These are phyloP conservation scores for Rhingia rostrata DNA, from an alignment of 2,888 invertebrate genomes.

Conservation along the genomic window DNA sequence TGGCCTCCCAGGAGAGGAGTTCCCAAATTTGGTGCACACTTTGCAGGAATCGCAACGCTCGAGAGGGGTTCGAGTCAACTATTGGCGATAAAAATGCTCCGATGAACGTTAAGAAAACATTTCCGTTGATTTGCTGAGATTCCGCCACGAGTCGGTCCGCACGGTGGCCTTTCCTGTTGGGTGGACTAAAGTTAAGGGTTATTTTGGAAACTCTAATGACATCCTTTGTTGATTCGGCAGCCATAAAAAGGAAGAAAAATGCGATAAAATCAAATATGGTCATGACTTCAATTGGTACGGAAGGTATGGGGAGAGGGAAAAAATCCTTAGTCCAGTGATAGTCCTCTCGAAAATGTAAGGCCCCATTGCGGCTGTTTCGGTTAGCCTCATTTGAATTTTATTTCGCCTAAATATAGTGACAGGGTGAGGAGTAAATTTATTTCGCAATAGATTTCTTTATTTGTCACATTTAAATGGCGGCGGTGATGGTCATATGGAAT, in stretches of 20 bases:
- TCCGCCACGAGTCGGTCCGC: constrained; percentile 19
- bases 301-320: not conserved
- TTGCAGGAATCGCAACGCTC: constrained; percentile 5
- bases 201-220: constrained; percentile 62
- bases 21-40: constrained; percentile 27
- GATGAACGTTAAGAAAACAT: constrained; percentile 73
- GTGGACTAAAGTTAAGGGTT: constrained; percentile 57
- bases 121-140: constrained; percentile 69
- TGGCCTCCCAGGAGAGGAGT: constrained; percentile 38
- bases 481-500: constrained; percentile 14
- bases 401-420: constrained; percentile 14
- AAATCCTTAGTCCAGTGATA: constrained; percentile 6
- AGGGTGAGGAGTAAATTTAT: constrained; percentile 53
- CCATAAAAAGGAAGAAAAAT: constrained; percentile 47
- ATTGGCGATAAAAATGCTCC: constrained; percentile 67
- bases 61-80: constrained; percentile 48
- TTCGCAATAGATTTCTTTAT: constrained; percentile 61
- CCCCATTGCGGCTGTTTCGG: constrained; percentile 74
- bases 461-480: constrained; percentile 58
- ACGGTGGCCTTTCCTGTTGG: constrained; percentile 9
- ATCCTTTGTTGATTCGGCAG: constrained; percentile 55
- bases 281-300: constrained; percentile 63
- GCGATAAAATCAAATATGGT: constrained; percentile 72
- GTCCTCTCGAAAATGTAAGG: constrained; percentile 52
- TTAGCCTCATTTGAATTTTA: constrained; percentile 75